Base-by-base conservation (phyloP, 1,140 invertebrate species). In the Drosophila persimilis region DNA sequence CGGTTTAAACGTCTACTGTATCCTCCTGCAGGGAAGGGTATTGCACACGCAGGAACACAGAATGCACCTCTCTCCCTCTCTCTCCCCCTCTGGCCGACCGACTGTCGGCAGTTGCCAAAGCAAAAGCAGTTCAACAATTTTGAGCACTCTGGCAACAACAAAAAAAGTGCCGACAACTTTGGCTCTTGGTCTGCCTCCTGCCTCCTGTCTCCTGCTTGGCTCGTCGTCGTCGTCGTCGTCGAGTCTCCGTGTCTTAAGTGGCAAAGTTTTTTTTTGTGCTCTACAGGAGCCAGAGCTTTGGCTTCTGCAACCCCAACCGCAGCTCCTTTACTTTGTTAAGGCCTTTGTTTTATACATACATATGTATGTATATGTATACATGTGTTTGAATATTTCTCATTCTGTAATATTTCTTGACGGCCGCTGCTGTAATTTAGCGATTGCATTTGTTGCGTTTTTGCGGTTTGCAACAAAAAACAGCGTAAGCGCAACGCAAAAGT, bases 361-460 rank as follows among this genome's bases (percentile, higher is more conserved):
- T 35, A 35, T 0, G 1, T 35, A 11, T 11, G 9, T 11, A 11
- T 17, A 17, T 17, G 17, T 17, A 17, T 17, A 17, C 17, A 17
- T 17, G 17, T 9, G 3, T 35, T 11, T 11, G 9, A 3, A 35
- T 3, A 35, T 35, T 11, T 35, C 2, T 35, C 31, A 9, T 76
- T 83, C 71, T 73, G 66, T 77, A 86, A 85, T 80, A 86, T 74
- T 80, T 80, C 55, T 24, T 39, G 56, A 13, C 43, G 41, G 43
- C 47, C 55, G 67, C 54, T 71, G 74, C 71, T 60, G 76, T 72
- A 85, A 80, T 70, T 86, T 86, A 65, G 77, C 73, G 64, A 73
- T 57, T 84, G 67, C 81, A 85, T 85, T 85, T 85, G 81, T 66
- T 84, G 81, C 73, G 69, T 76, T 76, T 76, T 76, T 77, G 79